Conservation (phyloP, 2,888 invertebrate species). For the Heliothis peltigera region DNA sequence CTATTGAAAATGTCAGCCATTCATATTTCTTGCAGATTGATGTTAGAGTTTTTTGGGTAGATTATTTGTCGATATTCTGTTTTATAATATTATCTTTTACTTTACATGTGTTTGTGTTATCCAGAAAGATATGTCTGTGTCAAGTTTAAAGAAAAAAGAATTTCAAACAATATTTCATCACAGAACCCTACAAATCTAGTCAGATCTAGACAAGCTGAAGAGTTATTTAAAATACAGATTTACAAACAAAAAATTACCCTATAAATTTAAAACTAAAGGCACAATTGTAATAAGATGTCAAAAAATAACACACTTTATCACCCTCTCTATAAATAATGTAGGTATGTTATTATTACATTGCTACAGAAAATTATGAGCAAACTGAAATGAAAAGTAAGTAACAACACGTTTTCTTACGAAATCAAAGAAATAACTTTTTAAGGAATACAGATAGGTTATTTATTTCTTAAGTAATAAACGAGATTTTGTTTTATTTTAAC, state of each 20-base stretch:
- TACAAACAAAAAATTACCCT: conserved; percentile 4
- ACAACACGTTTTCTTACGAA: background rate
- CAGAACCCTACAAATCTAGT: too few relatives aligned
- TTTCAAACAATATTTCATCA: too few relatives aligned
- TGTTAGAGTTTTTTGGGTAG: conserved; percentile 9
- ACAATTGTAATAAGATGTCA: conserved; percentile 40
- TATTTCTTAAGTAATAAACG: background rate
- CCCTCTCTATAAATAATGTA: conserved; percentile 32
- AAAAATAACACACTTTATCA: conserved; percentile 18
- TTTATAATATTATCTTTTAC: conserved; percentile 1
- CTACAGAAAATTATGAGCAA: conserved; percentile 15
- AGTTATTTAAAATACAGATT: background rate
- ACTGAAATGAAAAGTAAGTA: conserved; percentile 1
- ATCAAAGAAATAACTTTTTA: background rate
- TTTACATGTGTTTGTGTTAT: background rate
- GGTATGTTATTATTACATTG: conserved; percentile 11
- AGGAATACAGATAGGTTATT: background rate
- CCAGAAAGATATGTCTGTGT: background rate
- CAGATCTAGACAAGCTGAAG: background rate
- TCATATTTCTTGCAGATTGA: conserved; percentile 13
- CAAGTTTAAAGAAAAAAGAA: too few relatives aligned
- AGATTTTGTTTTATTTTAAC: background rate
- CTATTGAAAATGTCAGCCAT: conserved; percentile 16
- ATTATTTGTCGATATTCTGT: background rate
- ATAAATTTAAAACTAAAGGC: conserved; percentile 29